Evolutionary conservation across 2,888 invertebrate genomes (phyloP).

Genomic region (Meiosimyza platycephala): DNA sequence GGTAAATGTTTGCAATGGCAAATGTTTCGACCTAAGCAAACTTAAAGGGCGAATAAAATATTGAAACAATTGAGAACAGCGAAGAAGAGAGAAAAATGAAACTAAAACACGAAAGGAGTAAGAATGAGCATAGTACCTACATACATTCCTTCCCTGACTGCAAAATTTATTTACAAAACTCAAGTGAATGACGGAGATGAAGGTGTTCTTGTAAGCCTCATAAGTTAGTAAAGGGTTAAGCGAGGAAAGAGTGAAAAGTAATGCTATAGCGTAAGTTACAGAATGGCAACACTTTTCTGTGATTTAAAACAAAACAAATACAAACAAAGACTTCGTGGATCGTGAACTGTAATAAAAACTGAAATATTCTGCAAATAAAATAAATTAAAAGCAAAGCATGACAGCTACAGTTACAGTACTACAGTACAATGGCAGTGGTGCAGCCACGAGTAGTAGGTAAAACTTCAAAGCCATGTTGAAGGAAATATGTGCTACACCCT

Average conservation of each 20-base stretch:
- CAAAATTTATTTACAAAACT: no score
- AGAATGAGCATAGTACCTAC: neutral
- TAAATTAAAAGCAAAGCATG: constrained; percentile 8
- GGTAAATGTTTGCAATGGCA: constrained; percentile 31
- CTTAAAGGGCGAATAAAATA: constrained; percentile 43
- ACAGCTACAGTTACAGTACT: no score
- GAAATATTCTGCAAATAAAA: constrained; percentile 22
- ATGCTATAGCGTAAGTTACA: constrained; percentile 11
- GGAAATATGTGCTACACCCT: no score
- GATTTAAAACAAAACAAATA: constrained; percentile 63
- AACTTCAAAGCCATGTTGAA: no score
- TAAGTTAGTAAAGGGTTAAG: no score
- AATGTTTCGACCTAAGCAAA: constrained; percentile 58
- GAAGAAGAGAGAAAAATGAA: constrained; percentile 34
- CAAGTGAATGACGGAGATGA: no score
- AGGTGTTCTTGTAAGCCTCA: no score
- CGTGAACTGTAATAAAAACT: constrained; percentile 22
- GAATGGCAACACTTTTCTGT: constrained; percentile 51
- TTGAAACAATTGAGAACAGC: constrained; percentile 41
- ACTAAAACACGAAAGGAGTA: neutral
- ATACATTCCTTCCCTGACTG: neutral
- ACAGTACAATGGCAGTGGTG: no score
- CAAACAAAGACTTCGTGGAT: constrained; percentile 36
- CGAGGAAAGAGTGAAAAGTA: neutral
- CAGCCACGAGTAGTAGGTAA: no score